Evolutionary conservation across 37 sponge, comb jelly and placozoan genomes (phyloP).

Genomic region (Beroe forskalii): DNA sequence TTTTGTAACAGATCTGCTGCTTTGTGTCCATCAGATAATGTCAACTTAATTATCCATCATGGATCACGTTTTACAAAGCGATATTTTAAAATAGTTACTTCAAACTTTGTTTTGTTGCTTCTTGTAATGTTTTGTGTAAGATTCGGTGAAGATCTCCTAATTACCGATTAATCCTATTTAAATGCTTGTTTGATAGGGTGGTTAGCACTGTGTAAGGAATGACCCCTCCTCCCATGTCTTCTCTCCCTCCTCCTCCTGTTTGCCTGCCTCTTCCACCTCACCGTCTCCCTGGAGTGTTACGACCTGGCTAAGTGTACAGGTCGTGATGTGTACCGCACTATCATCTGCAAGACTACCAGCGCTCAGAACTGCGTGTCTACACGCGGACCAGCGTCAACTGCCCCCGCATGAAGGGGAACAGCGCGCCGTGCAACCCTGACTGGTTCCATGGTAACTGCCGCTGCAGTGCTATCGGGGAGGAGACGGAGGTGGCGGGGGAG

Average conservation of each 20-base stretch:
- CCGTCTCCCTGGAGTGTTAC: background rate
- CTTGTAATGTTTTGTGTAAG: too few species aligned
- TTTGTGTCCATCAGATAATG: too few species aligned
- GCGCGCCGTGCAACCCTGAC: background rate
- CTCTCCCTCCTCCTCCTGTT: background rate
- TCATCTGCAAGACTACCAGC: background rate
- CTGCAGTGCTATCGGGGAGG: background rate
- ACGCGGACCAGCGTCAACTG: background rate
- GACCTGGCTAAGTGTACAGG: background rate
- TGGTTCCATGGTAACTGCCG: slow-evolving; percentile 20
- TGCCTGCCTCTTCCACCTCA: background rate
- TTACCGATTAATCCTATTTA: too few species aligned
- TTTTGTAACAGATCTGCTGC: too few species aligned
- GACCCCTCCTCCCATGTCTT: background rate
- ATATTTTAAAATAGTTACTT: too few species aligned
- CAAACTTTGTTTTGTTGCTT: too few species aligned
- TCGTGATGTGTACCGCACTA: background rate
- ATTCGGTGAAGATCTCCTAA: too few species aligned
- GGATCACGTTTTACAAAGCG: too few species aligned
- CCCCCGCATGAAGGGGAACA: background rate
- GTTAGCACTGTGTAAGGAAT: too few species aligned
- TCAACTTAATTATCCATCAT: too few species aligned
- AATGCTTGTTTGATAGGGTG: too few species aligned
- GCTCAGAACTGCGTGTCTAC: background rate
- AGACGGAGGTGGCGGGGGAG: background rate